Percentiles rank a stretch among this genome's conserved stretches.
phyloP scores from a whole-genome alignment of 2,797 vertebrate genomes.

The Pseudomugil tenellus region DNA sequence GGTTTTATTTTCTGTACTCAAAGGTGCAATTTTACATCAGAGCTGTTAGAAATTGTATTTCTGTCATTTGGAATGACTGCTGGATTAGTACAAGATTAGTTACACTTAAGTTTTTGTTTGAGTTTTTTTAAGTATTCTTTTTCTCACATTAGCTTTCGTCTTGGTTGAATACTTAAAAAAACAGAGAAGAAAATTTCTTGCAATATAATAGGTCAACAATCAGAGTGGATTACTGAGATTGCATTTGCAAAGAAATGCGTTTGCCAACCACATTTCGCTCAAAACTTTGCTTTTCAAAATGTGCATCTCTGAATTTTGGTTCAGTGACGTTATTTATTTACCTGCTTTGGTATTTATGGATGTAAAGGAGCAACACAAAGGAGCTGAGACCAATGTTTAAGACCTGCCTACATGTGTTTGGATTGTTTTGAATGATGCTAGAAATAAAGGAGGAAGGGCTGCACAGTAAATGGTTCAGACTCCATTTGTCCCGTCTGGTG shows the following conservation, averaged over 20 bases:
- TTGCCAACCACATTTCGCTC: not conserved
- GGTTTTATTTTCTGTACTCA: conserved; percentile 4
- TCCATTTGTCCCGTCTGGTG: conserved; percentile 44
- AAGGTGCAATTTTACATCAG: conserved; percentile 5
- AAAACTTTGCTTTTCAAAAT: not conserved
- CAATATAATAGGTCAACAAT: not conserved
- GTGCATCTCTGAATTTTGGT: not conserved
- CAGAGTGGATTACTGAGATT: not conserved
- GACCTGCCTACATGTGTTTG: not conserved
- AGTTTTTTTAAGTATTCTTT: not conserved
- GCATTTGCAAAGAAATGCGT: too few species aligned
- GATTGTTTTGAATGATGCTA: conserved; percentile 16
- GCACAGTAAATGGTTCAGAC: conserved; percentile 45
- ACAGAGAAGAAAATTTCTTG: not conserved
- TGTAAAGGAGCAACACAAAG: not conserved
- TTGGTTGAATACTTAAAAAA: not conserved
- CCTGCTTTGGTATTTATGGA: not conserved
- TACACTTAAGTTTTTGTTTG: not conserved
- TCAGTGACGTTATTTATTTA: not conserved
- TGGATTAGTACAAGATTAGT: not conserved
- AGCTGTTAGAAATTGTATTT: not conserved
- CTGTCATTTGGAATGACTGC: not conserved
- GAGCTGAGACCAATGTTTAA: not conserved
- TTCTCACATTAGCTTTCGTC: not conserved
- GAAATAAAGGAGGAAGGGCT: conserved; percentile 16